phyloP scores from a whole-genome alignment of 2,113 vertebrate genomes.

The Agelaius tricolor region DNA sequence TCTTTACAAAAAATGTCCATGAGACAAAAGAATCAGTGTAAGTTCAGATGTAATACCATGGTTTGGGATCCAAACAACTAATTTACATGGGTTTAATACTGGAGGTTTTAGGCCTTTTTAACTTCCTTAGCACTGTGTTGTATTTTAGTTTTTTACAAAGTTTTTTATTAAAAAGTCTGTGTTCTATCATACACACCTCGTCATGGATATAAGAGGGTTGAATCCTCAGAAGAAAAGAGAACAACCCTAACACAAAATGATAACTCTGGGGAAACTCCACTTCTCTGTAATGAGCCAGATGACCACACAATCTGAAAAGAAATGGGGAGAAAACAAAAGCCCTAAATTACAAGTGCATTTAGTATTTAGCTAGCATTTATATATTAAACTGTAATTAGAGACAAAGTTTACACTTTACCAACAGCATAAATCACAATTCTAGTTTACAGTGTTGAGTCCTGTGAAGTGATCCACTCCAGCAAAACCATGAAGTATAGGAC shows the following conservation, averaged over 20 bases:
- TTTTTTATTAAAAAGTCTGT: slow-evolving; percentile 72
- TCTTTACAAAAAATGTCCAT: neutral
- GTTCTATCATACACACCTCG: slow-evolving; percentile 78
- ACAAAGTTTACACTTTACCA: neutral
- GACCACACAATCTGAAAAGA: slow-evolving; percentile 69
- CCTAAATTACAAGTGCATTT: neutral
- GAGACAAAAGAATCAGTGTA: neutral
- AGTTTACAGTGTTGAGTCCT: neutral
- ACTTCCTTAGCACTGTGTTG: slow-evolving; percentile 5
- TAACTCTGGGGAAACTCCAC: slow-evolving; percentile 76
- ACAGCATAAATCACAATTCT: neutral
- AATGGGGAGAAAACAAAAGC: neutral
- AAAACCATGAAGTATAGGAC: neutral
- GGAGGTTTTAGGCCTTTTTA: neutral
- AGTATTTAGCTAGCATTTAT: neutral
- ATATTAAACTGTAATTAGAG: neutral
- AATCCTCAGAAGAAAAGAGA: slow-evolving; percentile 77
- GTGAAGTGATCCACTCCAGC: neutral
- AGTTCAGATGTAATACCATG: neutral
- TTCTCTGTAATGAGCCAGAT: slow-evolving; percentile 70
- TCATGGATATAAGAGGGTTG: slow-evolving; percentile 73
- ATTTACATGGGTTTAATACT: neutral
- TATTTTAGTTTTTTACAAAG: slow-evolving; percentile 35
- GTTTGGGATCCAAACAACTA: neutral
- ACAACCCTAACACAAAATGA: slow-evolving; percentile 75